Base-by-base conservation (phyloP, 2,797 vertebrate genomes). In the Parauchenoglanis ngamensis region DNA sequence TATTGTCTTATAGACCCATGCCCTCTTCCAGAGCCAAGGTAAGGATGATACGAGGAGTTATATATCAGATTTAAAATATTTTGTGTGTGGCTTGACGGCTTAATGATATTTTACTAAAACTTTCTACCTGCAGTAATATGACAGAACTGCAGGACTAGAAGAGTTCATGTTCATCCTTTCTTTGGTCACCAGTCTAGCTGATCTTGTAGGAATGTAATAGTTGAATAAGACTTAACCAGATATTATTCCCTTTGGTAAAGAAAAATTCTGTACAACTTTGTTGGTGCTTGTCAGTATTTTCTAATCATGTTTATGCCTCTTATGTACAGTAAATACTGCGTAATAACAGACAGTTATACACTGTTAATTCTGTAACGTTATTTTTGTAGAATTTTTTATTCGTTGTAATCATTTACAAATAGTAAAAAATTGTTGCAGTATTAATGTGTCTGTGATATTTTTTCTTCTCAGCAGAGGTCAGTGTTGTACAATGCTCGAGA, bases 1-100 rank as follows among this genome's bases (percentile, higher is more conserved):
- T 21, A n/a, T 35, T 65, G 44, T 67, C 40, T 52, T 63, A 44
- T 13, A 91, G 90, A 91, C 86, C 86, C 86, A 61, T 91, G 90
- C 15, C 89, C 90, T 52, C 52, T 73, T 61, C 68, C 40, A 78
- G 84, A 87, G 31, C 21, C 72, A 86, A 87, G 86, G 90, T 91
- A 91, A 87, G 75, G 0, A 85, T 8, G 11, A 75, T 35, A 28
- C 0, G 0, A 31, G 21, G 0, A 31, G 21, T 54, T 44, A 76
- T 56, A 12, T 23, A 65, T 49, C 25, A 63, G 17, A 46, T 73
- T 65, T 10, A 63, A 4, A 75, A 63, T 59, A 80, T 61, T 31
- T 61, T n/a, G 40, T 57, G 2, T 61, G 57, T 31, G 10, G 67
- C n/a, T 63, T 65, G 28, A 52, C 1, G 28, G 17, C 15, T 52